Percentiles rank a stretch among this genome's conserved stretches.
Conservation (phyloP, 2,797 vertebrate genomes). For the Sus cebifrons region DNA sequence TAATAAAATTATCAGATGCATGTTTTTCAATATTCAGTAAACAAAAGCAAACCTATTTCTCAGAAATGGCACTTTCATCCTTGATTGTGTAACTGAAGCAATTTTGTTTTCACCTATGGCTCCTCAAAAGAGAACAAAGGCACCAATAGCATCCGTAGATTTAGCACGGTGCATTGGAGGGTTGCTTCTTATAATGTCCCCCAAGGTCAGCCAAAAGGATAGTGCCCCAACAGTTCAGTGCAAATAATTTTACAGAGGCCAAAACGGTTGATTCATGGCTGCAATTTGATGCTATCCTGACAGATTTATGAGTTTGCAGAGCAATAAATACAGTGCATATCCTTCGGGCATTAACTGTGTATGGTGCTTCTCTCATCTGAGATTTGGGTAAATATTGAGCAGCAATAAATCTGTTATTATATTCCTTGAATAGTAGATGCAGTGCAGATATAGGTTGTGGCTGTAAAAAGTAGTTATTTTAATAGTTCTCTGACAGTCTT, state of each 20-base stretch:
- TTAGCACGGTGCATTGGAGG: not conserved
- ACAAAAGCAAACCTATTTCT: not conserved
- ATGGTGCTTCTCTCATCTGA: not conserved
- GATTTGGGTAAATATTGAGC: not conserved
- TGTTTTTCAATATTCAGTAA: conserved; percentile 19
- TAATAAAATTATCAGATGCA: not conserved
- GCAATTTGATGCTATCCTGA: not conserved
- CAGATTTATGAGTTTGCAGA: not conserved
- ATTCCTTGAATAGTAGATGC: not conserved
- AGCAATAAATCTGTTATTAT: conserved; percentile 6
- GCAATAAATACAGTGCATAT: not conserved
- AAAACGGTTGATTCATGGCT: not conserved
- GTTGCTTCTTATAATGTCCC: not conserved
- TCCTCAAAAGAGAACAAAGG: not conserved
- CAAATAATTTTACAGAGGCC: not conserved
- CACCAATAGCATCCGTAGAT: not conserved
- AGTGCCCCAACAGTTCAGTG: not conserved
- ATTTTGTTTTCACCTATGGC: not conserved
- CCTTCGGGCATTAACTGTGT: not conserved
- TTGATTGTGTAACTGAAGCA: conserved; percentile 11
- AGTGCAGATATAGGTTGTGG: not conserved
- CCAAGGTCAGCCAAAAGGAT: not conserved
- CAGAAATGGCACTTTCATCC: not conserved
- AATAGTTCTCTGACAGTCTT: not conserved
- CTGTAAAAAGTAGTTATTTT: conserved; percentile 17